These are phyloP conservation scores for Takifugu ocellatus DNA, from an alignment of 2,797 vertebrate species.

Conservation along the genomic window DNA sequence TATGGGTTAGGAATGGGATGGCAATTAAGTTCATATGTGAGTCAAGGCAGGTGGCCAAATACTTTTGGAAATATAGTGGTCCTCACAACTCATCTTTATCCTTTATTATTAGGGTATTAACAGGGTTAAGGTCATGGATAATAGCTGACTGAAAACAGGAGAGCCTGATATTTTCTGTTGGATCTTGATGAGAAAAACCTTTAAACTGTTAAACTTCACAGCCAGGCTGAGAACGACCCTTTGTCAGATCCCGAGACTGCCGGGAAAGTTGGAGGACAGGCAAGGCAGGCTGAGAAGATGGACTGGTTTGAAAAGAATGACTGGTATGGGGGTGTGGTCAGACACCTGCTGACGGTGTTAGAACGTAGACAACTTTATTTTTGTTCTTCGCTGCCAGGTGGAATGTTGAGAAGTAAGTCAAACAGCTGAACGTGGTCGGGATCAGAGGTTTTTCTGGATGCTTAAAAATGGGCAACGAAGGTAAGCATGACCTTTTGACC, in stretches of 20 bases:
- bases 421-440: too few relatives aligned
- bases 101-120: too few relatives aligned
- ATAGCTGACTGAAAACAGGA: background rate
- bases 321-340: slow-evolving; percentile 53
- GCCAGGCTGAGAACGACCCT: background rate
- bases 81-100: too few relatives aligned
- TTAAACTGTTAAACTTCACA: background rate
- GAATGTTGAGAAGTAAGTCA: too few relatives aligned
- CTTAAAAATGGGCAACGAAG: slow-evolving; percentile 58
- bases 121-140: background rate
- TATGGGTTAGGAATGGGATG: too few relatives aligned
- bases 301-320: slow-evolving; percentile 65
- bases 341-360: slow-evolving; percentile 17
- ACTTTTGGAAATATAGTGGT: too few relatives aligned
- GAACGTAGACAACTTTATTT: slow-evolving; percentile 3
- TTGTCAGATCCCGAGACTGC: background rate
- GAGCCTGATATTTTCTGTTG: background rate
- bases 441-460: slow-evolving; percentile 11
- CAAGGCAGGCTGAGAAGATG: slow-evolving; percentile 33
- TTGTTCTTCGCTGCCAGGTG: slow-evolving; percentile 7
- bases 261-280: slow-evolving; percentile 11
- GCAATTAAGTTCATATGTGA: too few relatives aligned
- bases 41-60: too few relatives aligned
- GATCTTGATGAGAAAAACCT: slow-evolving; percentile 8
- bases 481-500: slow-evolving; percentile 45